Conservation (phyloP, 1,140 invertebrate genomes). For the Drosophila virilis region DNA sequence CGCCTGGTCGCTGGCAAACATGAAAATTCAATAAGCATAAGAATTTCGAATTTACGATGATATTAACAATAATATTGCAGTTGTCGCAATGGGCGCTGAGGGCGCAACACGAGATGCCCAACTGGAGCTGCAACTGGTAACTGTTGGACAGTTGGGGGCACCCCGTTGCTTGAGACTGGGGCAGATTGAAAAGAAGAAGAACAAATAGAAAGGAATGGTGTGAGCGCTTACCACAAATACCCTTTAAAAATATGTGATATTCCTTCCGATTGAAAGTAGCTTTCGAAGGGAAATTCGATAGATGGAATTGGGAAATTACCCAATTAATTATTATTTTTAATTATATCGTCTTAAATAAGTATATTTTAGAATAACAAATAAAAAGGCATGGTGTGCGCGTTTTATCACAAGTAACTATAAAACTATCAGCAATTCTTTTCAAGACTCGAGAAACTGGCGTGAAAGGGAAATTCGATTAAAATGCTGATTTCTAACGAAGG, state of each 20-base stretch:
- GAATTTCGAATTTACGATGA: constrained; percentile 82
- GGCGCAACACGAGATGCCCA: constrained; percentile 49
- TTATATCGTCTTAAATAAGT: too few relatives aligned
- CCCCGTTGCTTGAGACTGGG: constrained; percentile 23
- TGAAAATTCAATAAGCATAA: constrained; percentile 83
- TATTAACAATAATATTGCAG: constrained; percentile 82
- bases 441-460: too few relatives aligned
- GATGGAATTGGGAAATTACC: background rate
- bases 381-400: too few relatives aligned
- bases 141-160: constrained; percentile 2
- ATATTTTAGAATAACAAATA: too few relatives aligned
- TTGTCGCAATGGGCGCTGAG: constrained; percentile 61
- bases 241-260: background rate
- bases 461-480: too few relatives aligned
- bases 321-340: too few relatives aligned
- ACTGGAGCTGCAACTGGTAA: constrained; percentile 29
- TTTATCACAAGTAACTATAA: too few relatives aligned
- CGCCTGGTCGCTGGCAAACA: constrained; percentile 53
- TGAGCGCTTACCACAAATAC: constrained; percentile 2
- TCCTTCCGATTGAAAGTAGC: too few relatives aligned
- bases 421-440: too few relatives aligned
- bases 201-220: constrained; percentile 21
- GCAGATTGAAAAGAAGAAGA: background rate
- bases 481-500: too few relatives aligned
- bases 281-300: background rate